A percentile compares a stretch with the other conserved stretches of the same genome.
These are phyloP conservation scores for Batillaria attramentaria DNA, from an alignment of 1,140 invertebrate genomes.

Conservation along the genomic window DNA sequence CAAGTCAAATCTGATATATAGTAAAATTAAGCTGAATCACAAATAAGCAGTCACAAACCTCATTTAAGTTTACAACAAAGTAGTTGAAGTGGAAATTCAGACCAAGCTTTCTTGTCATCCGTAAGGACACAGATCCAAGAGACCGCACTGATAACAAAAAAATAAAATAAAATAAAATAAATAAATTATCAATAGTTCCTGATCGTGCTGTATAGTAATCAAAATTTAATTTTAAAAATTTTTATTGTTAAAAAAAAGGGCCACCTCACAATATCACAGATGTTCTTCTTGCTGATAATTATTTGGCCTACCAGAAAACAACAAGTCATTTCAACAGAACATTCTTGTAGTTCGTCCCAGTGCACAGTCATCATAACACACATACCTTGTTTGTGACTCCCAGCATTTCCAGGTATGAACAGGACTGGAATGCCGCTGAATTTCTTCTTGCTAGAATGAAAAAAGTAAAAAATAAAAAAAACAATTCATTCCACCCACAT, in stretches of 20 bases:
- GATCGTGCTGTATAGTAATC: not conserved
- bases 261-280: no score
- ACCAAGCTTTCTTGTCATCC: conserved; percentile 79
- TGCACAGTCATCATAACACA: conserved; percentile 18
- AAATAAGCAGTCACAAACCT: conserved; percentile 73
- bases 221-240: conserved; percentile 17
- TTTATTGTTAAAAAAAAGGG: no score
- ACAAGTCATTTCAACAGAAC: no score
- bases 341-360: no score
- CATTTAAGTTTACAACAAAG: conserved; percentile 87
- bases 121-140: conserved; percentile 87
- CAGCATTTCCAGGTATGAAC: conserved; percentile 93
- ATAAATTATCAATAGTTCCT: not conserved
- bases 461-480: conserved; percentile 16
- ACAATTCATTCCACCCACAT: no score
- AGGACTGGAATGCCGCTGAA: conserved; percentile 91
- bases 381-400: conserved; percentile 86
- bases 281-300: no score
- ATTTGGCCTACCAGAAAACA: no score
- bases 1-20: no score
- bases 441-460: conserved; percentile 69
- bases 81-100: conserved; percentile 86
- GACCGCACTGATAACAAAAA: conserved; percentile 78
- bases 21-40: no score
- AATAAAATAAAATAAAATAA: conserved; percentile 9